A percentile compares a stretch with the other conserved stretches of the same genome.
phyloP scores from a whole-genome alignment of 1,140 invertebrate genomes.

The Trichoplusia ni region DNA sequence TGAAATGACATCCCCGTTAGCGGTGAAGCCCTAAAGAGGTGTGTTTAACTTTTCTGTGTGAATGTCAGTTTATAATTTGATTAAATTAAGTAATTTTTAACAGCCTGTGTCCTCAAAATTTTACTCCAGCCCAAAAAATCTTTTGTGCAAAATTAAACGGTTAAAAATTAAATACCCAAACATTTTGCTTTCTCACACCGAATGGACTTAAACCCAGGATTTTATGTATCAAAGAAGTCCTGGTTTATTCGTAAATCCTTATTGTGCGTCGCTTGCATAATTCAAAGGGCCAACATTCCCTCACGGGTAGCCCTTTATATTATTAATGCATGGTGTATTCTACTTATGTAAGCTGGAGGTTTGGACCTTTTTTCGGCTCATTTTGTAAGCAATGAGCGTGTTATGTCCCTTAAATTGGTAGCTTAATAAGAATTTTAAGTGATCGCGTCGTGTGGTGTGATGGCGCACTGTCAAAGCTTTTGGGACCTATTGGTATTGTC shows the following conservation, averaged over 20 bases:
- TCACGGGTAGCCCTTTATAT: constrained; percentile 35
- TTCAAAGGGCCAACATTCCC: constrained; percentile 44
- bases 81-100: too few species aligned
- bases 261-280: constrained; percentile 43
- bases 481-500: too few species aligned
- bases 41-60: too few species aligned
- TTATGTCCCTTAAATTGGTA: constrained; percentile 22
- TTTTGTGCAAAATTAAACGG: background rate
- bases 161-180: too few species aligned
- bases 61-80: too few species aligned
- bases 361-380: constrained; percentile 25
- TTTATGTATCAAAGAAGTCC: constrained; percentile 24
- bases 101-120: too few species aligned
- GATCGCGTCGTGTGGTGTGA: background rate
- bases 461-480: too few species aligned
- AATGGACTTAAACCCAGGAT: background rate
- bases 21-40: too few species aligned
- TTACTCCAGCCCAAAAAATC: too few species aligned
- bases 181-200: too few species aligned
- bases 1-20: too few species aligned
- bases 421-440: constrained; percentile 12
- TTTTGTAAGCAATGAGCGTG: constrained; percentile 37
- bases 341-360: background rate
- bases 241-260: constrained; percentile 27
- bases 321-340: constrained; percentile 1